These are phyloP conservation scores for Leucozona laternaria DNA, from an alignment of 2,888 invertebrate genomes.

Conservation along the genomic window DNA sequence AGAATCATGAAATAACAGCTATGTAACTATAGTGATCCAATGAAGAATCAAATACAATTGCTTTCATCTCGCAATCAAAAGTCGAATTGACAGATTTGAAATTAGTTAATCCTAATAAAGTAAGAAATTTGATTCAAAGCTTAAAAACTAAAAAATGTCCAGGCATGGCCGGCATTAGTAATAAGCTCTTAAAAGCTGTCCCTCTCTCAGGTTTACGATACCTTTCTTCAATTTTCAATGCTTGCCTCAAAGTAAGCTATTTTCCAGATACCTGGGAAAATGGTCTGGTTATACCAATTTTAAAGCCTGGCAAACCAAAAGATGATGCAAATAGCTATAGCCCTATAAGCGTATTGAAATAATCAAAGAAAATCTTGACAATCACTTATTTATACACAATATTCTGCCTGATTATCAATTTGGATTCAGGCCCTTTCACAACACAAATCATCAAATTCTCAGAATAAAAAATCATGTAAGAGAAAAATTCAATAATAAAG, in stretches of 20 bases:
- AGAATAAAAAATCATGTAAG: background rate
- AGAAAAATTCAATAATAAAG: background rate
- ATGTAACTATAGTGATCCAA: background rate
- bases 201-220: too few relatives aligned
- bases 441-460: too few relatives aligned
- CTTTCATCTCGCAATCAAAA: background rate
- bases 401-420: too few relatives aligned
- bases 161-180: too few relatives aligned
- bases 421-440: too few relatives aligned
- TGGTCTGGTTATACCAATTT: background rate
- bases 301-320: background rate
- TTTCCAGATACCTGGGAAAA: too few relatives aligned
- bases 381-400: background rate
- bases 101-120: too few relatives aligned
- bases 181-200: too few relatives aligned
- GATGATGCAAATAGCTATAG: background rate
- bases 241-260: too few relatives aligned
- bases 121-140: too few relatives aligned
- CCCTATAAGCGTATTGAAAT: background rate
- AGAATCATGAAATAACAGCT: background rate
- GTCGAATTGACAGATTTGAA: background rate
- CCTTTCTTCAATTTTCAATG: too few relatives aligned
- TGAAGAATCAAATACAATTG: background rate
- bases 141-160: too few relatives aligned
- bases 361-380: constrained; percentile 1